Evolutionary conservation across 2,797 vertebrate species (phyloP), one percentile per base, ranked within the genome.

Genomic region (Macroramphosus scolopax): DNA sequence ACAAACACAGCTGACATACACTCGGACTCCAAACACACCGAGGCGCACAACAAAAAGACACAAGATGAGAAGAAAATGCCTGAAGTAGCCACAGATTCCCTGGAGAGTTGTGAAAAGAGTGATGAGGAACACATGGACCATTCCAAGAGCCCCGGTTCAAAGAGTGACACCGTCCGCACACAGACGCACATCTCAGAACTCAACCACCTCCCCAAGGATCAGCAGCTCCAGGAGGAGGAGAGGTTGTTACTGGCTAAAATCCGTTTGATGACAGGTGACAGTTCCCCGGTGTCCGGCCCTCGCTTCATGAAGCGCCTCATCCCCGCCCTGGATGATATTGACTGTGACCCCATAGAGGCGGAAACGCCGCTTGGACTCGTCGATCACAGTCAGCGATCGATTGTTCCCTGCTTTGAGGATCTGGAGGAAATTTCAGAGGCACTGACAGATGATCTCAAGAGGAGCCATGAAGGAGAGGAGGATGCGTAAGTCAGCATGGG

Each of bases 401-500:
- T 54, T n/a, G 17, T 22, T 16, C 13, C 51, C 30, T 7, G 48
- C 38, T 17, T 50, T 25, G 51, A 63, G 7, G n/a, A 3, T 16
- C 32, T 75, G 37, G 59, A 81, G 57, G 74, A 77, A 57, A 55
- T 78, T 44, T 46, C 56, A 6, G 73, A 70, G 56, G 6, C 25
- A 8, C 28, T 8, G 10, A 25, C 22, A 39, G 41, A 20, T 16
- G 47, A 73, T 25, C 20, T 43, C 37, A 32, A 33, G 44, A n/a
- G n/a, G n/a, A n/a, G n/a, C n/a, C 41, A 16, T 34, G 17, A 26
- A 49, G 38, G 42, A 47, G 58, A 45, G 34, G 57, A 81, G 35
- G 38, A 77, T 26, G 64, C 46, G 90, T 91, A 90, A 91, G 90
- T 90, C 58, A 49, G 53, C 59, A 40, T 49, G 60, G 62, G 47